phyloP scores from a whole-genome alignment of 2,888 invertebrate species.

The Troides helena region DNA sequence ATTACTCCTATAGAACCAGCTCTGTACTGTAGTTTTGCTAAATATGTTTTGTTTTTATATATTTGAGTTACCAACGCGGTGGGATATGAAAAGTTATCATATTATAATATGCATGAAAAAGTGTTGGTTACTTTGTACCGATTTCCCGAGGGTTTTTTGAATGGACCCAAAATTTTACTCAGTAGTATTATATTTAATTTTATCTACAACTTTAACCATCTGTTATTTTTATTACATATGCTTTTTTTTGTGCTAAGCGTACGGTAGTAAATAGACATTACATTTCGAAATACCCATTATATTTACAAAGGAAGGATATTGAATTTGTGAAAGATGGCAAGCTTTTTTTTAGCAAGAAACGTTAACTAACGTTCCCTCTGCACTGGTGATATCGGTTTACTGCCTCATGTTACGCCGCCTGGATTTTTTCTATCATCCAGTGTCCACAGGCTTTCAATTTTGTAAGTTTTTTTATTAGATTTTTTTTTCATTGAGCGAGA shows the following conservation, averaged over 20 bases:
- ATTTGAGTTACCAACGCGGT: constrained; percentile 2
- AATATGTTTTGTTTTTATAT: constrained; percentile 9
- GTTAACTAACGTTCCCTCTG: no score
- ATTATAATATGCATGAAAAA: constrained; percentile 21
- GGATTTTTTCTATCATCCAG: no score
- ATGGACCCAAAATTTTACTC: constrained; percentile 2
- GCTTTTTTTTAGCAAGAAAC: no score
- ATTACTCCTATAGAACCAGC: background rate
- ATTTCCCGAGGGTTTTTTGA: constrained; percentile 20
- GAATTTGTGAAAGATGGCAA: background rate
- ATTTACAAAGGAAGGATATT: background rate
- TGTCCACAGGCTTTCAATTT: no score
- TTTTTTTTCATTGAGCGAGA: no score
- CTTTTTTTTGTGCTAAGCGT: background rate
- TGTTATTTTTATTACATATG: constrained; percentile 2
- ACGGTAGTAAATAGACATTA: background rate
- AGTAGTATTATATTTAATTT: constrained; percentile 7
- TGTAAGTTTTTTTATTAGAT: no score
- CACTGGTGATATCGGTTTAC: no score
- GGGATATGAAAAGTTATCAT: constrained; percentile 1
- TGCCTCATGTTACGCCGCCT: no score
- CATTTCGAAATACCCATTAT: background rate
- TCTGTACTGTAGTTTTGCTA: background rate
- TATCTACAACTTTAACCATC: background rate
- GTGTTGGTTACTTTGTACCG: constrained; percentile 22